Evolutionary conservation across 2,797 vertebrate genomes (phyloP).

Genomic region (Labeo calbasu): DNA sequence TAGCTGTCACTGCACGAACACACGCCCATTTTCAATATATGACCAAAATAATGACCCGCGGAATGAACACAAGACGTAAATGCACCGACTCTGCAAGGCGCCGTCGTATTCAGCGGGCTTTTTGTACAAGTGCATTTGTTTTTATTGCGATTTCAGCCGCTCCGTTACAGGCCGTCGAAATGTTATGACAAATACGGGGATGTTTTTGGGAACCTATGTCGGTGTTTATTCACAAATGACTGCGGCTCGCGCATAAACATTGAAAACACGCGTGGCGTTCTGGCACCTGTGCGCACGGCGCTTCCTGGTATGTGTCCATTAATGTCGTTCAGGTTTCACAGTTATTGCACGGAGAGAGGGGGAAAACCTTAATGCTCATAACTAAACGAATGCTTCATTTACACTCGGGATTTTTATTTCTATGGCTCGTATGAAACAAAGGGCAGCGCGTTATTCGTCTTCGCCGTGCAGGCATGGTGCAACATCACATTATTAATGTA

Average conservation of each 20-base stretch:
- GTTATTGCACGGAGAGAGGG: neutral
- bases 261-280: conserved; percentile 46
- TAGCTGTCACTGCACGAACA: conserved; percentile 57
- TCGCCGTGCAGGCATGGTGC: neutral
- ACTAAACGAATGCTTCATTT: neutral
- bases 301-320: conserved; percentile 44
- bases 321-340: conserved; percentile 39
- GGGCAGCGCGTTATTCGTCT: neutral
- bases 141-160: neutral
- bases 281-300: conserved; percentile 45
- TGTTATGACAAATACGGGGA: conserved; percentile 14
- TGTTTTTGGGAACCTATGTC: conserved; percentile 9
- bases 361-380: neutral
- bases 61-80: conserved; percentile 4
- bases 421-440: conserved; percentile 35
- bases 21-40: conserved; percentile 73
- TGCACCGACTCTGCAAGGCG: neutral
- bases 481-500: neutral
- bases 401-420: conserved; percentile 17
- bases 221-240: conserved; percentile 38
- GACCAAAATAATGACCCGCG: conserved; percentile 29
- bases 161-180: conserved; percentile 17
- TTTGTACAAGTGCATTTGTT: neutral
- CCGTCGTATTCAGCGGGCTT: neutral
- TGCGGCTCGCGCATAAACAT: conserved; percentile 43